Percentiles rank a stretch among this genome's conserved stretches.
Evolutionary conservation across 2,797 vertebrate genomes (phyloP).

Genomic region (Notolabrus celidotus): DNA sequence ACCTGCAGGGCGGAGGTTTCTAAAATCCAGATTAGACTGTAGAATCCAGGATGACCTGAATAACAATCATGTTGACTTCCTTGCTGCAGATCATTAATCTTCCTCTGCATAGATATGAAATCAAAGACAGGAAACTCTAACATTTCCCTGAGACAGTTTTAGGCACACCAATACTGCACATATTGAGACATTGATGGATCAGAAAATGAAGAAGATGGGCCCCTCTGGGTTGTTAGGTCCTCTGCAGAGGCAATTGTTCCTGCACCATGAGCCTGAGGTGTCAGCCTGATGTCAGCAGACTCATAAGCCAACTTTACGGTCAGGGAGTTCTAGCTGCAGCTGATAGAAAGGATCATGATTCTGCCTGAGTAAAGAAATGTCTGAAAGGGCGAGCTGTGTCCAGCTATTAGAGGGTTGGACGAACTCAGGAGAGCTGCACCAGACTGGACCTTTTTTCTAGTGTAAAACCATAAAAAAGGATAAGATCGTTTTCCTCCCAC

Average conservation of each 20-base stretch:
- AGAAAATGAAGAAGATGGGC: neutral
- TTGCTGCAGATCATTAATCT: slow-evolving; percentile 3
- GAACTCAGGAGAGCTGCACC: slow-evolving; percentile 1
- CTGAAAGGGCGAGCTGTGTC: neutral
- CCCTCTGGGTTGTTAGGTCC: neutral
- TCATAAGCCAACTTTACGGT: neutral
- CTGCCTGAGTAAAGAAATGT: neutral
- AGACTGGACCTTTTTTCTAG: neutral
- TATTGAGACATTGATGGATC: slow-evolving; percentile 28
- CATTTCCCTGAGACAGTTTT: slow-evolving; percentile 1
- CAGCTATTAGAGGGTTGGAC: neutral
- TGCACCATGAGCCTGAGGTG: neutral
- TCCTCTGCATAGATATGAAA: neutral
- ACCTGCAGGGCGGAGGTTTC: neutral
- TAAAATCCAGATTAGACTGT: neutral
- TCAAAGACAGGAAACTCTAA: neutral
- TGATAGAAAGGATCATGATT: neutral
- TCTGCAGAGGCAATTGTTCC: slow-evolving; percentile 8
- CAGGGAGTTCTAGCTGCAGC: neutral
- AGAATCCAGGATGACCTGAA: neutral
- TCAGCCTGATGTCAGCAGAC: neutral
- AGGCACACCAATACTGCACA: neutral
- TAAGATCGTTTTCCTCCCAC: neutral
- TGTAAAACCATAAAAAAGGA: neutral
- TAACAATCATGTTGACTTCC: neutral